Percentiles rank a stretch among this genome's conserved stretches.
These are phyloP conservation scores for Hoplodrina blanda DNA, from an alignment of 2,888 invertebrate species.

Conservation along the genomic window DNA sequence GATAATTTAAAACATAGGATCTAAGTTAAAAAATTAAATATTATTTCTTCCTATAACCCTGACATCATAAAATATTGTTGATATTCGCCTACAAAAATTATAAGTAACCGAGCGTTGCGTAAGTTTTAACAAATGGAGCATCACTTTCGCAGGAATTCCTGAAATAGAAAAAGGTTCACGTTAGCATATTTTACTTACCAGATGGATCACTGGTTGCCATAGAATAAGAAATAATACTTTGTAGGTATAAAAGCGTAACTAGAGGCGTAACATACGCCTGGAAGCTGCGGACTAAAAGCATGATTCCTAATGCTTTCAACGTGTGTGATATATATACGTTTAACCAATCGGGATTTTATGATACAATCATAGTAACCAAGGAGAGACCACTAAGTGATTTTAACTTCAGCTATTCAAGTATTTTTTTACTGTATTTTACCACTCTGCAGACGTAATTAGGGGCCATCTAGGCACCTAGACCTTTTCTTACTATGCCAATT, in stretches of 20 bases:
- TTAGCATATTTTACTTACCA: conserved; percentile 38
- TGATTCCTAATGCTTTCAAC: neutral
- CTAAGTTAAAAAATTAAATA: conserved; percentile 87
- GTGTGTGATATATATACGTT: neutral
- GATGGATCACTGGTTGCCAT: neutral
- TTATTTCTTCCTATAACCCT: conserved; percentile 81
- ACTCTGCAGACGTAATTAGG: too few species aligned
- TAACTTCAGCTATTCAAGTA: too few species aligned
- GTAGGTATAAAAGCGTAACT: neutral
- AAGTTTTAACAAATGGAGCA: conserved; percentile 98
- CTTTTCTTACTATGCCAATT: too few species aligned
- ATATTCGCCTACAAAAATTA: conserved; percentile 91
- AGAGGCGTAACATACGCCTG: neutral
- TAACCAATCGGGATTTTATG: neutral
- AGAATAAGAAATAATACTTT: neutral
- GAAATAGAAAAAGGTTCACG: conserved; percentile 82
- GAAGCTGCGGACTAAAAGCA: neutral
- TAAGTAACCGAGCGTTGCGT: conserved; percentile 97
- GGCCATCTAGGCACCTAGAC: neutral
- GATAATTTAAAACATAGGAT: conserved; percentile 82
- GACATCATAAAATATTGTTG: conserved; percentile 84
- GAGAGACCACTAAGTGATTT: too few species aligned
- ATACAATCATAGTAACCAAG: neutral
- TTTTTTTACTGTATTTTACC: too few species aligned
- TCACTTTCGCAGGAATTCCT: conserved; percentile 96